Base-by-base conservation (phyloP, 2,113 vertebrate species). In the Pseudolaguvia tuberculata region DNA sequence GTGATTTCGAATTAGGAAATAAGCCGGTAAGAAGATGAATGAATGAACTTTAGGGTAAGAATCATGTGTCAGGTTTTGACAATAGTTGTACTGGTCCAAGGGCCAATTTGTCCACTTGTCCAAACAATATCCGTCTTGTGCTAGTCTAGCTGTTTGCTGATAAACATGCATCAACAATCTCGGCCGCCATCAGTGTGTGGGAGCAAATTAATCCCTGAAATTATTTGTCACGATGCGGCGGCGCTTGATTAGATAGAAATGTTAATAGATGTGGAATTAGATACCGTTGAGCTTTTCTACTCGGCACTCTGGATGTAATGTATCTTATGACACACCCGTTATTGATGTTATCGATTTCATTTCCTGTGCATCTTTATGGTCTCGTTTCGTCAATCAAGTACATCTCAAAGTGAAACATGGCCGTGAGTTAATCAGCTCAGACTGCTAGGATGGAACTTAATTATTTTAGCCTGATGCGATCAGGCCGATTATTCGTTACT, bases 191-290 rank as follows among this genome's bases (percentile, higher is more conserved):
- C 21, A 67, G 17, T 6, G 17, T 20, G 15, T 23, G 21, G 17
- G 23, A 29, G 63, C 27, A 50, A 50, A 67, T 20, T 25, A 25
- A 50, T 29, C 45, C 27, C 45, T 48, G 23, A 48, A 66, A 8
- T 15, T 66, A 50, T 66, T 50, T 29, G 45, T n/a, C 45, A 8
- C 17, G 9, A 48, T 29, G 21, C 21, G 21, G 10, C 15, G 4
- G 2, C 8, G 27, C n/a, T 0, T 50, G 63, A 39, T n/a, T 42
- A 76, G 73, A 76, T 51, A 58, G 8, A 23, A 58, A 68, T 31
- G 27, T 76, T 76, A 58, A 69, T 68, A 76, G 52, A 75, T 75
- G 14, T 50, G 31, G 23, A 57, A 66, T 68, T 35, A 48, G 73
- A 75, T 67, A 67, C 17, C 14, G 20, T 58, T 14, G 20, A 55